phyloP scores from a whole-genome alignment of 2,888 invertebrate species.

The Polyommatus icarus region DNA sequence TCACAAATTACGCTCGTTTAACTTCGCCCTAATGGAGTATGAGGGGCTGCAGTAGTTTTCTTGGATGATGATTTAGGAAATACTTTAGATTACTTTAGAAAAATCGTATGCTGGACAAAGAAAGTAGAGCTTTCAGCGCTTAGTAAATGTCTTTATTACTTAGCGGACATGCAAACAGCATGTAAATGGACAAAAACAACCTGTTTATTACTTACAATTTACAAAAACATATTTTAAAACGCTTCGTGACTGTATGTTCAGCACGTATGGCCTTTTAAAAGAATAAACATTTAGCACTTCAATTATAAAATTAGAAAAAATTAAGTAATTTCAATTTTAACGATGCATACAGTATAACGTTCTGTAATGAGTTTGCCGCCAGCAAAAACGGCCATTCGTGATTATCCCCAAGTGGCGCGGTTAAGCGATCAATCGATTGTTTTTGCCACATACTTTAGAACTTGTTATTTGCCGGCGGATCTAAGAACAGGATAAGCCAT shows the following conservation, averaged over 20 bases:
- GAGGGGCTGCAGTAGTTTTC: neutral
- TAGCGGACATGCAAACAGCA: no score
- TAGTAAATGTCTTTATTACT: no score
- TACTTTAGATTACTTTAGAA: no score
- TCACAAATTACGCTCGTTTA: no score
- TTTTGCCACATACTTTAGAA: constrained; percentile 38
- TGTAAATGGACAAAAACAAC: neutral
- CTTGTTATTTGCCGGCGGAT: constrained; percentile 36
- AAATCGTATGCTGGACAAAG: no score
- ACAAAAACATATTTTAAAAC: neutral
- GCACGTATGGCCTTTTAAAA: neutral
- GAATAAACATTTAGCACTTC: constrained; percentile 10
- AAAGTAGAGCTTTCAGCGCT: no score
- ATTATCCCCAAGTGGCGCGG: constrained; percentile 45
- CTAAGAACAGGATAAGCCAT: constrained; percentile 23
- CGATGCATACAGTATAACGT: constrained; percentile 7
- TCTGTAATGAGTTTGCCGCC: constrained; percentile 42
- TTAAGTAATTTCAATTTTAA: constrained; percentile 2
- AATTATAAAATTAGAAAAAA: neutral
- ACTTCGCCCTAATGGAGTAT: no score
- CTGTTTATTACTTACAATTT: neutral
- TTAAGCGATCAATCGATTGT: constrained; percentile 57
- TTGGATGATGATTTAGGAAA: no score
- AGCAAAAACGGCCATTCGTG: constrained; percentile 54
- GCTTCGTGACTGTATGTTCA: neutral